Conservation (phyloP, 2,797 vertebrate genomes). For the Mormyrus proboscirostris region DNA sequence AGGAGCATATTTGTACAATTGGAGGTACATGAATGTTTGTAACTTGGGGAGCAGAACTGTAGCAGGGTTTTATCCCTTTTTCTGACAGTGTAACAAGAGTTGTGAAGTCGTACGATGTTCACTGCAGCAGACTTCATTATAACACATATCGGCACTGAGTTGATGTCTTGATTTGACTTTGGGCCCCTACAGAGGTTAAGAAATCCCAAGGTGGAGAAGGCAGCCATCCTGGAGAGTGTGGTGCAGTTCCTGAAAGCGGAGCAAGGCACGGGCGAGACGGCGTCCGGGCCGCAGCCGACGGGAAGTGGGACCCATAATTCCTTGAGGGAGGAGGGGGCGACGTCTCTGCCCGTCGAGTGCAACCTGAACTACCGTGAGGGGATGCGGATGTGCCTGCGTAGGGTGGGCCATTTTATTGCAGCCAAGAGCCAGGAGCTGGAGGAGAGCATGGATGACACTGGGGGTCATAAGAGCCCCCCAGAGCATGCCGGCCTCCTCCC, state of each 20-base stretch:
- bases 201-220: conserved; percentile 84
- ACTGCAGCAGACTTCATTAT: not conserved
- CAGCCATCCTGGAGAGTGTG: conserved; percentile 81
- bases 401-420: conserved; percentile 57
- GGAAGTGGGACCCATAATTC: conserved; percentile 21
- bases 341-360: conserved; percentile 15
- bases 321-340: conserved; percentile 21
- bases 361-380: conserved; percentile 48
- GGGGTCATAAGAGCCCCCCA: conserved; percentile 14
- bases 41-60: not conserved
- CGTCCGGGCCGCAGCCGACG: not conserved
- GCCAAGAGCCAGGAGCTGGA: conserved; percentile 43
- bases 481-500: conserved; percentile 16
- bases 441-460: not conserved
- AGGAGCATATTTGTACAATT: not conserved
- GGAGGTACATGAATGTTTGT: not conserved
- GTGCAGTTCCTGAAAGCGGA: conserved; percentile 66
- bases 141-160: not conserved
- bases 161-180: not conserved
- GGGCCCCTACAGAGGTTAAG: conserved; percentile 63
- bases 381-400: conserved; percentile 57
- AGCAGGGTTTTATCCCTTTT: not conserved
- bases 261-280: conserved; percentile 21
- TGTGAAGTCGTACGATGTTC: not conserved
- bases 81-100: not conserved